phyloP scores from a whole-genome alignment of 2,113 vertebrate genomes.

The Larimichthys crocea region DNA sequence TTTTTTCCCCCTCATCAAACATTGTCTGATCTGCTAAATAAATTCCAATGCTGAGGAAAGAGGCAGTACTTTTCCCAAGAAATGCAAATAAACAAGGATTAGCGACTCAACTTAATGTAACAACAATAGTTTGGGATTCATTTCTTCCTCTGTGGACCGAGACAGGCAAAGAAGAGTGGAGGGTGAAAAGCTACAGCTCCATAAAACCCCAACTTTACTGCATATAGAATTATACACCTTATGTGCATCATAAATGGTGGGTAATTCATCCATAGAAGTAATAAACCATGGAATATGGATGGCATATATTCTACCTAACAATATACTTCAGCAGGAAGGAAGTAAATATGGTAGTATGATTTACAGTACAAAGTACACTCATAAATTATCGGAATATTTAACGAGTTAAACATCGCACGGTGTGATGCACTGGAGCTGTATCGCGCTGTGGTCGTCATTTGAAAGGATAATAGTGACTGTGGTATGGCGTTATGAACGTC shows the following conservation, averaged over 20 bases:
- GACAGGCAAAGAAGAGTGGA: conserved; percentile 23
- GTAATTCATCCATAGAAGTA: conserved; percentile 78
- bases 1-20: conserved; percentile 6
- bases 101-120: conserved; percentile 40
- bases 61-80: conserved; percentile 23
- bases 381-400: conserved; percentile 81
- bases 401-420: conserved; percentile 72
- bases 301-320: conserved; percentile 80
- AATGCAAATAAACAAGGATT: conserved; percentile 49
- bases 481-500: conserved; percentile 35
- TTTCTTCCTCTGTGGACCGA: conserved; percentile 41
- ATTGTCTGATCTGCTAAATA: conserved; percentile 17
- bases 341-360: conserved; percentile 80
- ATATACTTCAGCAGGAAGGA: conserved; percentile 75
- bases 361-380: conserved; percentile 78
- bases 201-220: conserved; percentile 81
- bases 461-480: conserved; percentile 54
- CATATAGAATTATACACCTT: conserved; percentile 83
- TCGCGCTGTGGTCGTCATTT: conserved; percentile 46
- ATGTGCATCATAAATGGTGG: conserved; percentile 82
- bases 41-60: conserved; percentile 12
- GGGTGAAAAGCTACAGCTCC: conserved; percentile 66
- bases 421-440: conserved; percentile 42
- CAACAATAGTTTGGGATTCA: conserved; percentile 57
- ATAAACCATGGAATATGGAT: conserved; percentile 81